Evolutionary conservation across 1,140 invertebrate species (phyloP).

Genomic region (Tetragnatha versicolor): DNA sequence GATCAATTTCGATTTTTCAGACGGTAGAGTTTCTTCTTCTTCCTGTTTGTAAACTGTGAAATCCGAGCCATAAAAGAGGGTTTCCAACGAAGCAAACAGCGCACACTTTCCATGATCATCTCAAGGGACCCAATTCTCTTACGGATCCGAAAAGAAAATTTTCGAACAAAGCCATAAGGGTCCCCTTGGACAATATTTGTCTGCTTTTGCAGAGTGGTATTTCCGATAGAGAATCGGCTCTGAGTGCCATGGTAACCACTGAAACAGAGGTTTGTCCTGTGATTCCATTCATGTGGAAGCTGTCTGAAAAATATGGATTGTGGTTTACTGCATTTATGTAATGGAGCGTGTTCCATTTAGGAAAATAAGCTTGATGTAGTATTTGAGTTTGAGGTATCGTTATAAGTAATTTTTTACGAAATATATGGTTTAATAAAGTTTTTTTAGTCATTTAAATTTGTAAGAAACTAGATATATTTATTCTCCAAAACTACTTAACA

Average conservation of each 20-base stretch:
- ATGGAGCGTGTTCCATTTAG: no score
- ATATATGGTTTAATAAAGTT: no score
- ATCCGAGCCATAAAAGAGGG: slow-evolving; percentile 7
- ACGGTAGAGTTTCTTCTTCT: not conserved
- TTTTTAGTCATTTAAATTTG: no score
- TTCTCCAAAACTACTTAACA: no score
- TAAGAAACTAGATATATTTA: no score
- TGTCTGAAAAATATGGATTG: not conserved
- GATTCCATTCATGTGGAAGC: not conserved
- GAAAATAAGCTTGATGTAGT: no score
- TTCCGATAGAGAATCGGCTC: not conserved
- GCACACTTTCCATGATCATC: slow-evolving; percentile 11
- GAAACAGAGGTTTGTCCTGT: not conserved
- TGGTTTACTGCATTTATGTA: no score
- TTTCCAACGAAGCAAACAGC: not conserved
- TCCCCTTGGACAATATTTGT: slow-evolving; percentile 35
- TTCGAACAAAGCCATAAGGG: slow-evolving; percentile 34
- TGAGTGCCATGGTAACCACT: not conserved
- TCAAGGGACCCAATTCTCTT: slow-evolving; percentile 21
- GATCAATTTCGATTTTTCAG: not conserved
- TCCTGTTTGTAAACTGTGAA: slow-evolving; percentile 31
- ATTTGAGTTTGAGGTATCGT: no score
- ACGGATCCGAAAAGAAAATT: not conserved
- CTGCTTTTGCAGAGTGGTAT: slow-evolving; percentile 5
- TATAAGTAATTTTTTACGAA: no score